Evolutionary conservation across 2,113 vertebrate species (phyloP).

Genomic region (Perca schrenkii): DNA sequence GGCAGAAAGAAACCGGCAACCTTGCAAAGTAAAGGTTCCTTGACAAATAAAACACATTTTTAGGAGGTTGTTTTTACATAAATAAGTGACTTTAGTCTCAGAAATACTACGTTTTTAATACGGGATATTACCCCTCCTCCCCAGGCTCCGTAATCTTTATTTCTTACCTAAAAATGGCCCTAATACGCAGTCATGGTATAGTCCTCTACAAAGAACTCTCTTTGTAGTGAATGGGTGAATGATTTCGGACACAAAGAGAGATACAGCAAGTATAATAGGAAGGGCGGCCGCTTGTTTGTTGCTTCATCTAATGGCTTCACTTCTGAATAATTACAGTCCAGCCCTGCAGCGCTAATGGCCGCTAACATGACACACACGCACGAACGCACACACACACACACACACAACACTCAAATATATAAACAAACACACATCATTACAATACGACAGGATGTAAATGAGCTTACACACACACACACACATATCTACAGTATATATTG

Average conservation of each 20-base stretch:
- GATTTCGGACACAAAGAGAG: background rate
- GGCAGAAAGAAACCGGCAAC: too few species aligned
- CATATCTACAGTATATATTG: conserved; percentile 2
- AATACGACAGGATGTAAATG: conserved; percentile 46
- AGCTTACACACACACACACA: conserved; percentile 19
- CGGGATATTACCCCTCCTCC: too few species aligned
- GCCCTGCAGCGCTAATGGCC: conserved; percentile 61
- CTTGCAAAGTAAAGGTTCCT: too few species aligned
- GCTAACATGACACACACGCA: conserved; percentile 41
- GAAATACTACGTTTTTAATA: too few species aligned
- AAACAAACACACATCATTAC: conserved; percentile 40
- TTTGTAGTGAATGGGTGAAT: background rate
- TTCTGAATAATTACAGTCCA: conserved; percentile 73
- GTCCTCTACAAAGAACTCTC: too few species aligned
- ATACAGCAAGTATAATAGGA: conserved; percentile 48
- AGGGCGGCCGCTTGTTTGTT: conserved; percentile 48
- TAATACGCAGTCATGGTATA: too few species aligned
- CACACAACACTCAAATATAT: conserved; percentile 21
- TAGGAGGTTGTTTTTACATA: too few species aligned
- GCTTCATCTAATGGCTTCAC: conserved; percentile 69
- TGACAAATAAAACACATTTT: too few species aligned
- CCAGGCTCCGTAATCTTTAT: too few species aligned
- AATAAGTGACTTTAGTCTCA: too few species aligned
- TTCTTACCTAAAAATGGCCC: too few species aligned
- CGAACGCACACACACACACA: conserved; percentile 24